Base-by-base conservation (phyloP, 2,888 invertebrate genomes). In the Strigamia transsilvanica region DNA sequence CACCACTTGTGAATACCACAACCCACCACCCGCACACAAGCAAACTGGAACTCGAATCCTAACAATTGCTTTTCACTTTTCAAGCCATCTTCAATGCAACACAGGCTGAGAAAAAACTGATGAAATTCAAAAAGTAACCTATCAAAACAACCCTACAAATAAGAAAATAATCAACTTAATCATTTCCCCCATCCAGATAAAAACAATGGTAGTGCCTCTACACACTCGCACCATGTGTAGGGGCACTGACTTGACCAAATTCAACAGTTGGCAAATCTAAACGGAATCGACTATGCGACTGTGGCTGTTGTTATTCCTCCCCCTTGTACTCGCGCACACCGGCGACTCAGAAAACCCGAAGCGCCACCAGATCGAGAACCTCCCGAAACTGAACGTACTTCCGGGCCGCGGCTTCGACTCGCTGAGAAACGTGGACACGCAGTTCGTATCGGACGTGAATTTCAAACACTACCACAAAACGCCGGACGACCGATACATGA, bases 191-290 rank as follows among this genome's bases (percentile, higher is more conserved):
- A 18, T 51, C 2, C 51, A 51, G 51, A 15, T n/a, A 18, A 15
- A 13, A 51, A 4, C 15, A 9, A 51, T 6, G 0, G 2, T n/a
- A 51, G 51, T 51, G 51, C 51, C 51, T 51, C 51, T 51, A 51
- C 51, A 51, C 51, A 51, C 51, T n/a, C 51, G n/a, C 15, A 51
- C 51, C 13, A n/a, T 51, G 51, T 51, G 51, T 51, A 51, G 51
- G 18, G 51, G 51, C 51, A 51, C 51, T 51, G 4, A 51, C 7
- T 46, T n/a, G 7, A 7, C 51, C 51, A n/a, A 51, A 15, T n/a
- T 6, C 42, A 10, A 42, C 42, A 42, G 42, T 42, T n/a, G n/a
- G n/a, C n/a, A 13, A 1, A 18, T 15, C n/a, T 6, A 51, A 51
- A 51, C 51, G n/a, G n/a, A n/a, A 7, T n/a, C 7, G 51, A 51